Base-by-base conservation (phyloP, 2,113 vertebrate species). In the Catharus fuscescens region DNA sequence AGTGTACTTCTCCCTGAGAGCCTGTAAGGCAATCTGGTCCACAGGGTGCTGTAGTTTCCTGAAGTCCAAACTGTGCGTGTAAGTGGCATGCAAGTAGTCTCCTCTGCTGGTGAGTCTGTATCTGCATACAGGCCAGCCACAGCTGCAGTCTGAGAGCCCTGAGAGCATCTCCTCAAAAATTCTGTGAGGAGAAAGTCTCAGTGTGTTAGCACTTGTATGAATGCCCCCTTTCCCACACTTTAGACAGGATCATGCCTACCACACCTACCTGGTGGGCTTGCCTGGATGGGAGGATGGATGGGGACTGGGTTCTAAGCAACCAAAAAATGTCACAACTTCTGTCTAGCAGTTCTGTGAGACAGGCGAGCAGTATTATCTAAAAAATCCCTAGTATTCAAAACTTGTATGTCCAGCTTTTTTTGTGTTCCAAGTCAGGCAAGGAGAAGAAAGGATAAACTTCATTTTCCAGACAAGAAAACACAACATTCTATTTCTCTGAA, bases 51-150 rank as follows among this genome's bases (percentile, higher is more conserved):
- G 31, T 18, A 8, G 0, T 42, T 72, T 80, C 31, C 36, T 29
- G 40, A 66, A 16, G 10, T 54, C 59, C 45, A 10, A 0, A 4
- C 17, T 50, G 17, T 7, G 8, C 0, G 0, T 16, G 1, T 24
- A 32, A 21, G 14, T 7, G 36, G 26, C 32, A 56, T 14, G 12
- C 1, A 32, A 77, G 7, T 0, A 61, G n/a, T 19, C 47, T 71
- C 62, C 28, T 73, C 42, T 3, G 3, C 52, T 81, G 14, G 6
- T 18, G 25, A 38, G 29, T 40, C 15, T 64, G 6, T 48, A 19
- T 44, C 34, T 57, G 5, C 14, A 28, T 14, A 62, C 61, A 67
- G 36, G 15, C 10, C n/a, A 81, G 38, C 3, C 19, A 34, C 19
- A 59, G 8, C 12, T 73, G 50, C 23, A 90, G 28, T 29, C 57